phyloP scores from a whole-genome alignment of 2,888 invertebrate genomes.

The Athetis lepigone region DNA sequence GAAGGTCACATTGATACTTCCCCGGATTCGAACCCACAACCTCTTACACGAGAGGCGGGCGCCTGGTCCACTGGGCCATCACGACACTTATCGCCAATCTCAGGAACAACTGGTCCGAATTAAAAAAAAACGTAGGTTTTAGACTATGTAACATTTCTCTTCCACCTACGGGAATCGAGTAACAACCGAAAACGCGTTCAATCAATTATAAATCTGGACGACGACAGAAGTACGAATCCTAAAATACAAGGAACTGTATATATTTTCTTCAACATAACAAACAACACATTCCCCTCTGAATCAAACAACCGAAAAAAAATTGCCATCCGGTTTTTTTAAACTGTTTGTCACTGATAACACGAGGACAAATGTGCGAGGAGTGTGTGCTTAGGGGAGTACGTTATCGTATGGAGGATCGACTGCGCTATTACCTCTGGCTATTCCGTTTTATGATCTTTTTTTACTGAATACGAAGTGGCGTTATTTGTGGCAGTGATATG shows the following conservation, averaged over 20 bases:
- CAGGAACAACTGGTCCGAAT: no score
- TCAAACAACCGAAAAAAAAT: slow-evolving; percentile 50
- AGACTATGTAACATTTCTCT: no score
- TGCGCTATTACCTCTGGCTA: slow-evolving; percentile 66
- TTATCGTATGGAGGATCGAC: slow-evolving; percentile 73
- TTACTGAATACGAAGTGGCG: slow-evolving; percentile 40
- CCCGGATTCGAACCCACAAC: no score
- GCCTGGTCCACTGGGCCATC: no score
- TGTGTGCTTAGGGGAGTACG: slow-evolving; percentile 71
- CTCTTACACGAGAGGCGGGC: no score
- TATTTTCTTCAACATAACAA: not conserved
- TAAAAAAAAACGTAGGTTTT: no score
- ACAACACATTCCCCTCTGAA: slow-evolving; percentile 3
- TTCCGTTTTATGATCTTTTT: slow-evolving; percentile 57
- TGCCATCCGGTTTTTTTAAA: slow-evolving; percentile 65
- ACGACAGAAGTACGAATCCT: no score
- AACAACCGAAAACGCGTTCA: no score
- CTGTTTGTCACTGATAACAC: slow-evolving; percentile 80
- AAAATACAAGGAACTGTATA: not conserved
- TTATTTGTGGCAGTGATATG: slow-evolving; percentile 17
- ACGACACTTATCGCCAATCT: no score
- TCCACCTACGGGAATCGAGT: no score
- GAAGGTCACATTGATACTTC: no score
- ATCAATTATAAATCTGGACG: no score
- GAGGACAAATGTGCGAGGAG: slow-evolving; percentile 74